Conservation (phyloP, 2,113 vertebrate genomes). For the Pterocles burchelli region DNA sequence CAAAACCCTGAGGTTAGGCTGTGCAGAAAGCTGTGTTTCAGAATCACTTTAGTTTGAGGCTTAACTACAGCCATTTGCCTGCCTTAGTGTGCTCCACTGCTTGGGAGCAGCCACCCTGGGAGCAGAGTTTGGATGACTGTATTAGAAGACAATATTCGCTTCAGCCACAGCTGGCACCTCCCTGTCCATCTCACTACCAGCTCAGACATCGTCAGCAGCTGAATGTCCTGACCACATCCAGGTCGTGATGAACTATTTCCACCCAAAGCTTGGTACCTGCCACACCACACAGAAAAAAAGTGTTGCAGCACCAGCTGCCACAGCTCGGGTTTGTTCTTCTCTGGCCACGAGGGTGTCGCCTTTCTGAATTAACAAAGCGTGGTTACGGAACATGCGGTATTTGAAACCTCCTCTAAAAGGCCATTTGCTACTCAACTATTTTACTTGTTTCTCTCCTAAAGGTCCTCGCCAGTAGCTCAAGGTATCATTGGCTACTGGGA, state of each 20-base stretch:
- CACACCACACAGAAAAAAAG: background rate
- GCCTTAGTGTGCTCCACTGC: no score
- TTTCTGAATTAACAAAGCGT: background rate
- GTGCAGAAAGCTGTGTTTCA: background rate
- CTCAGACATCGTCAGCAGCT: background rate
- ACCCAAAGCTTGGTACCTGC: background rate
- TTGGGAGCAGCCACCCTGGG: background rate
- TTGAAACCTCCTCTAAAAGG: background rate
- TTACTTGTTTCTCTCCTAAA: background rate
- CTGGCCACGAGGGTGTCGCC: background rate
- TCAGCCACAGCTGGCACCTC: background rate
- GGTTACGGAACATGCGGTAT: background rate
- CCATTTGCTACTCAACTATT: background rate
- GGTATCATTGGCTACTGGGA: background rate
- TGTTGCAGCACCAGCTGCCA: background rate
- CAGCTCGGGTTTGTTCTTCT: background rate
- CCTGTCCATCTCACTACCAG: background rate
- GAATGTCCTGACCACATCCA: accelerated
- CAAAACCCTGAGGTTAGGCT: background rate
- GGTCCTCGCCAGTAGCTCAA: background rate
- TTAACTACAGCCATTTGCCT: background rate
- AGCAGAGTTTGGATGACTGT: background rate
- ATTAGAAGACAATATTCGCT: background rate
- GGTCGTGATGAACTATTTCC: background rate
- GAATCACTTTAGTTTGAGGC: background rate